Evolutionary conservation across 2,113 vertebrate species (phyloP), one percentile per base, ranked within the genome.

Genomic region (Leptosomus discolor): DNA sequence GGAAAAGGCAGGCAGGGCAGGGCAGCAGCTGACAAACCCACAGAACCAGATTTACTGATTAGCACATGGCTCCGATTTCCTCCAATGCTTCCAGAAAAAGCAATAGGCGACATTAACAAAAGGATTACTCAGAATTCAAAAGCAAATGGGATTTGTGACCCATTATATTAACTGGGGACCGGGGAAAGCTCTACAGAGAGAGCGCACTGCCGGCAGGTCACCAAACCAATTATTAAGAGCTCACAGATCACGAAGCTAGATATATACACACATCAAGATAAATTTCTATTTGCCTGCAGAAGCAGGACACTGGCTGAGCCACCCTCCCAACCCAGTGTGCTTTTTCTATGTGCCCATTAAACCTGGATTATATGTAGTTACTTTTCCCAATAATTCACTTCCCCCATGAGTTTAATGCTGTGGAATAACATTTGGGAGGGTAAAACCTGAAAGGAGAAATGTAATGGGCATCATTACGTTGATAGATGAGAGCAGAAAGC

Each of bases 181-280:
- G 50, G 48, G 32, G 36, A 91, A 89, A 90, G 84, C 93, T 95
- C 94, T 84, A 43, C 88, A 85, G 78, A 91, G 77, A 74, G 77
- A 87, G 85, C 89, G 54, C 37, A 5, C 79, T 32, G 74, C 61
- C 34, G 0, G 91, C 88, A 98, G 97, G 96, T 95, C 94, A 94
- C 92, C 91, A 92, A 85, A 95, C 68, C 95, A 96, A 92, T 98
- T 97, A 98, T 90, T 96, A 95, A 96, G 94, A 87, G 94, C 97
- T 96, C 94, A 95, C 77, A 96, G 95, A 96, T 97, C 83, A 71
- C 32, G 5, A 88, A 97, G 95, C 92, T 79, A 88, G 95, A 97
- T 91, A 94, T 68, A 85, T 56, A 85, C 64, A 68, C 82, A 75
- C 67, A 95, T 94, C 87, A 69, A 83, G 88, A 96, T 90, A 91